Percentiles rank a stretch among this genome's conserved stretches.
Conservation (phyloP, 2,888 invertebrate genomes). For the Nomada hirtipes region DNA sequence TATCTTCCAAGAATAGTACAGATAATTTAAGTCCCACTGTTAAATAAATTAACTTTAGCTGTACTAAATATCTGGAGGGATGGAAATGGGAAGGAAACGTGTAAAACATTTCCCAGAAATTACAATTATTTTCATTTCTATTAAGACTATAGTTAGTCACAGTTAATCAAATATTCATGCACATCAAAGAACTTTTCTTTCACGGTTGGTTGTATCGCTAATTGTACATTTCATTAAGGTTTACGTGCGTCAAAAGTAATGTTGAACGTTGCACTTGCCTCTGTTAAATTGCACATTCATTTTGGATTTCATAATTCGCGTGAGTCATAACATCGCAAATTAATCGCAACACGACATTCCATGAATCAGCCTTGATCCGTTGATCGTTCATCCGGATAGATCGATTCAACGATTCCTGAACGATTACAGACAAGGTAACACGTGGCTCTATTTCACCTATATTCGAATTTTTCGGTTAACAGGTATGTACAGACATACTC, state of each 20-base stretch:
- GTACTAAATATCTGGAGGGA: background rate
- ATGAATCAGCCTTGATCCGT: background rate
- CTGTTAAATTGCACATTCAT: conserved; percentile 12
- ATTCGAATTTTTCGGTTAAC: conserved; percentile 42
- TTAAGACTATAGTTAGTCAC: background rate
- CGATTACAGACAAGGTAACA: conserved; percentile 4
- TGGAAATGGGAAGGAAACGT: too few relatives aligned
- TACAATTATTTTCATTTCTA: background rate
- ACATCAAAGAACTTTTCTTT: conserved; percentile 2
- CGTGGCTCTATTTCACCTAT: conserved; percentile 2
- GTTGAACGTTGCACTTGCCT: background rate
- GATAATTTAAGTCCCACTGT: background rate
- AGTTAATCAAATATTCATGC: conserved; percentile 5
- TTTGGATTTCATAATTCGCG: conserved; percentile 30
- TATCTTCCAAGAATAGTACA: background rate
- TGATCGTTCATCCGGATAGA: conserved; percentile 14
- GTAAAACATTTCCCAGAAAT: background rate
- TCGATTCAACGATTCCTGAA: conserved; percentile 15
- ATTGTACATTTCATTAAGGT: conserved; percentile 11
- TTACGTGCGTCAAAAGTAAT: conserved; percentile 24
- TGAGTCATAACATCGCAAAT: conserved; percentile 8
- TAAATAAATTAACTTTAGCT: too few relatives aligned
- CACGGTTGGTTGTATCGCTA: conserved; percentile 14
- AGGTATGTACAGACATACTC: conserved; percentile 1
- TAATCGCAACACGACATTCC: background rate